Conservation (phyloP, 2,113 vertebrate genomes). For the Microtus ochrogaster region DNA sequence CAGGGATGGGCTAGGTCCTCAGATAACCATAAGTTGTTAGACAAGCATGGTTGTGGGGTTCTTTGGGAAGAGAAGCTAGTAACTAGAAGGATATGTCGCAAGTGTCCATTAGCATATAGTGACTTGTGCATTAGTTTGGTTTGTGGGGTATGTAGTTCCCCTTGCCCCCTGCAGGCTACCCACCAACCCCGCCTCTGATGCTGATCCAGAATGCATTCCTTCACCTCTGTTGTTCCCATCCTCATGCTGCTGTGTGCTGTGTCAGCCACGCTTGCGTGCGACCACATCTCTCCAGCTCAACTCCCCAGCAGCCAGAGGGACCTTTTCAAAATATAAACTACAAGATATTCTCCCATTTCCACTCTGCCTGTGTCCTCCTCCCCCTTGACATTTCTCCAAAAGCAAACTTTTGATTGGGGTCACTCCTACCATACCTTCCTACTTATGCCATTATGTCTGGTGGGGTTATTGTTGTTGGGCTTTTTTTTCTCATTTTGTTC, state of each 20-base stretch:
- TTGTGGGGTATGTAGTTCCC: background rate
- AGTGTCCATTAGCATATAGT: background rate
- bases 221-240: background rate
- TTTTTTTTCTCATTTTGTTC: background rate
- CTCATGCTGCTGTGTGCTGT: background rate
- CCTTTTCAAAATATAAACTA: background rate
- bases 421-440: background rate
- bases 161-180: background rate
- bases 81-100: background rate
- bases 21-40: background rate
- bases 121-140: background rate
- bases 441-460: background rate
- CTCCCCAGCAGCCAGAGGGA: background rate
- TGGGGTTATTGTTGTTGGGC: background rate
- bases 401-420: too few species aligned
- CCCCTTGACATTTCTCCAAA: background rate
- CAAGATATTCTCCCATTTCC: background rate
- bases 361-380: background rate
- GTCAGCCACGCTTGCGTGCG: background rate
- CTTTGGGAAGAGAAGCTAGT: background rate
- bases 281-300: background rate
- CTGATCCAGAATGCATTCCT: background rate
- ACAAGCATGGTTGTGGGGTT: background rate
- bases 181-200: background rate
- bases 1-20: background rate